Evolutionary conservation across 1,140 invertebrate genomes (phyloP), one percentile per base, ranked within the genome.

Genomic region (Heliconius nattereri): DNA sequence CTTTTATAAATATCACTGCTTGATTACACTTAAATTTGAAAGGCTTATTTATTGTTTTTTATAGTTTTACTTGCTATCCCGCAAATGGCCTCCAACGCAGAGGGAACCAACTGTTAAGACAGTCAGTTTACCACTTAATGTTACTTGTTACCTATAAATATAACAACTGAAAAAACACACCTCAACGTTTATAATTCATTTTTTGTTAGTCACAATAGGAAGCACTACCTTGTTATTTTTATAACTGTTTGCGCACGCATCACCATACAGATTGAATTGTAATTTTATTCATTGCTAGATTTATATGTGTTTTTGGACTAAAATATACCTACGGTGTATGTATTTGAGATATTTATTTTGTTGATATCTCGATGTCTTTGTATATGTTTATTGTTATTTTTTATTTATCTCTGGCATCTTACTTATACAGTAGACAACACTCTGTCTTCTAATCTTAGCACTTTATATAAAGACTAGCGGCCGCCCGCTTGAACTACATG

Each of bases 261-360:
- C 60, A 66, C 60, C 60, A 66, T 66, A 66, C 60, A 66, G 60
- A 66, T 66, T 66, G 60, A 66, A 66, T 66, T 66, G 60, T 66
- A 66, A 66, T 66, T 66, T 66, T 66, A 66, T 66, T 66, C 60
- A 66, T 66, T 66, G 60, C 60, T 66, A 66, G 60, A 66, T 66
- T 66, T 66, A 66, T 66, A 66, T 66, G 26, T 66, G 60, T 60
- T 66, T 66, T 66, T 66, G 13, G 60, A 66, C 60, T 29, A 66
- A 66, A 66, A 66, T 66, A 29, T 66, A 66, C 60, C 60, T 29
- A 26, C 23, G n/a, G 26, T 66, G 26, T 16, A 66, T 66, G 26
- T 66, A n/a, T 26, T 23, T n/a, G 19, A 52, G 7, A 57, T 8
- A 7, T 7, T 57, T 45, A 13, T 45, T 0, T 40, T 45, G 11